A percentile compares a stretch with the other conserved stretches of the same genome.
These are phyloP conservation scores for Coilia nasus DNA, from an alignment of 2,797 vertebrate genomes.

Conservation along the genomic window DNA sequence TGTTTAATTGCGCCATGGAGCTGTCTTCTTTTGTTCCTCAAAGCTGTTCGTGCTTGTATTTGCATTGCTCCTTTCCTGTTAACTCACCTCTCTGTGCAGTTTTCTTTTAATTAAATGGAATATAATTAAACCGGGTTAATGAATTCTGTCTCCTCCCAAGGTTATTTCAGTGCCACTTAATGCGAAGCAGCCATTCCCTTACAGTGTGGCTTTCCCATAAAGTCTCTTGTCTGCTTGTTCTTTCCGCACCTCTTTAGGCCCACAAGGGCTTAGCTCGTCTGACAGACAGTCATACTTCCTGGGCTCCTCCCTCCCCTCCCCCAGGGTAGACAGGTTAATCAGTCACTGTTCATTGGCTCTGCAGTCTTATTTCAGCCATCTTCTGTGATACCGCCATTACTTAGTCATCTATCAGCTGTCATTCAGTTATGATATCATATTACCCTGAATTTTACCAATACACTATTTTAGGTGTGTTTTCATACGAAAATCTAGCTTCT, in stretches of 20 bases:
- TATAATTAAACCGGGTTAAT: constrained; percentile 22
- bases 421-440: background rate
- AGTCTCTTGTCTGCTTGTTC: background rate
- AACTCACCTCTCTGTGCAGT: constrained; percentile 2
- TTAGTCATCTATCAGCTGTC: too few species aligned
- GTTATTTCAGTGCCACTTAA: constrained; percentile 11
- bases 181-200: constrained; percentile 7
- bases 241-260: background rate
- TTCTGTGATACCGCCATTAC: background rate
- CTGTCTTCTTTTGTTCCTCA: constrained; percentile 12
- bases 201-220: background rate
- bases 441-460: background rate
- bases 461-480: background rate
- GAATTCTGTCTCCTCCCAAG: constrained; percentile 13
- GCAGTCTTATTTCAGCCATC: background rate
- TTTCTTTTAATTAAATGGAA: constrained; percentile 11
- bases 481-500: too few species aligned
- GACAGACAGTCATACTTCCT: background rate
- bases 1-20: background rate
- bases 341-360: background rate
- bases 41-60: constrained; percentile 3
- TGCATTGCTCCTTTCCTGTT: constrained; percentile 5
- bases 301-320: background rate
- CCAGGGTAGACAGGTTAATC: background rate
- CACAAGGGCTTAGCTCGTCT: background rate